Evolutionary conservation across 2,113 vertebrate species (phyloP), one percentile per base, ranked within the genome.

Genomic region (Psilopsiagon aymara): DNA sequence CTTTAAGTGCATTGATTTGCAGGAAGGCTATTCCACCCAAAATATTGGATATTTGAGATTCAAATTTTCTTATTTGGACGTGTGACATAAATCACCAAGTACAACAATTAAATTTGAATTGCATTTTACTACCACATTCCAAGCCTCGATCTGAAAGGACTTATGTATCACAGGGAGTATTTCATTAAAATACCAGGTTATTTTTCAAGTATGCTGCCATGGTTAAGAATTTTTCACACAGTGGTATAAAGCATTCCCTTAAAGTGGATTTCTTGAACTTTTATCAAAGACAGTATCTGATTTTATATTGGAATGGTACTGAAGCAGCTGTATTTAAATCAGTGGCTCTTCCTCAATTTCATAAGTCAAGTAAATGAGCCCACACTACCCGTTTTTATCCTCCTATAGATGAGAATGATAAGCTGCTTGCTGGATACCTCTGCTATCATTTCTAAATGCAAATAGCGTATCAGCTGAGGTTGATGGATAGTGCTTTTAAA

Each of bases 71-170:
- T 90, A 73, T 66, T 29, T 95, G 68, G 17, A 95, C 82, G 67
- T 55, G n/a, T 96, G 88, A 80, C 37, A 96, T 93, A 95, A 96
- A 96, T 96, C 96, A 91, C 41, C 46, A 60, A 91, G 70, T n/a
- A 46, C 37, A 94, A 95, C 90, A 97, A 96, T 97, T 96, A 96
- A 89, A 97, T 92, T 94, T 93, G 93, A 95, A 93, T 90, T 96
- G 86, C 41, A 41, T 89, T 93, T 92, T 92, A 90, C 86, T 70
- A 67, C 90, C 52, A 92, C 74, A 49, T 83, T 83, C 92, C 84
- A 90, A 92, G 66, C 37, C 90, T 69, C 25, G 5, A 76, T 41
- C 86, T 88, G 59, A 95, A 96, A 92, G 81, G 86, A 82, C 75
- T 89, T 87, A 93, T 77, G 90, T 63, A 92, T 71, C 90, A 76